Evolutionary conservation across 2,113 vertebrate species (phyloP), one percentile per base, ranked within the genome.

Genomic region (Bujurquina vittata): DNA sequence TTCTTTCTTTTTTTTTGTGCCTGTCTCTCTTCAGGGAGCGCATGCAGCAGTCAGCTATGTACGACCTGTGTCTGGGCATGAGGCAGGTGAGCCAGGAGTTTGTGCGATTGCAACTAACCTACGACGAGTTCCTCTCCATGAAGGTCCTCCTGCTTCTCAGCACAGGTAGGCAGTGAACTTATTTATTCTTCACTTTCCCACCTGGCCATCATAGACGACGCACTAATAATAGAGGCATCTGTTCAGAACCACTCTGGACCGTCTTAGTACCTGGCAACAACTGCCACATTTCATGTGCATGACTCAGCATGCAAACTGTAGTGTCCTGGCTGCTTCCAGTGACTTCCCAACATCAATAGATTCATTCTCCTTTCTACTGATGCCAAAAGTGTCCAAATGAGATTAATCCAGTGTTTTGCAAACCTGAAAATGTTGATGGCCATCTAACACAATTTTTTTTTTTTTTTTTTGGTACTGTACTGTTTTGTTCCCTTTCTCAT

Each of bases 41-140:
- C 86, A 99, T 99, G 98, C 97, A 97, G 83, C 97, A 98, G 94
- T 99, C 98, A 8, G 97, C 98, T 81, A 99, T 99, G 98, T 99
- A 99, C 33, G 97, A 99, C 43, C 95, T 99, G 87, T 99, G 98
- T 94, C 95, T 98, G 94, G 97, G 98, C 75, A 99, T 99, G 98
- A 97, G 97, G 93, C 97, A 99, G 89, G 96, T 99, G 95, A 99
- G 98, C 93, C 96, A 98, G 93, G 98, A 99, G 95, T 99, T 99
- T 49, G 95, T 99, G 31, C 96, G 98, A n/a, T 94, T 99, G 90
- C 98, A 99, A 95, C 97, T 99, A 31, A 98, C 96, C 91, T 98
- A 98, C 18, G 97, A 99, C 52, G 98, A 99, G 84, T 99, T 97
- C 94, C 97, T 98, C 33, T 95, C 98, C 69, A 99, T 99, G 98